These are phyloP conservation scores for Ecliptopera silaceata DNA, from an alignment of 2,888 invertebrate genomes.

Conservation along the genomic window DNA sequence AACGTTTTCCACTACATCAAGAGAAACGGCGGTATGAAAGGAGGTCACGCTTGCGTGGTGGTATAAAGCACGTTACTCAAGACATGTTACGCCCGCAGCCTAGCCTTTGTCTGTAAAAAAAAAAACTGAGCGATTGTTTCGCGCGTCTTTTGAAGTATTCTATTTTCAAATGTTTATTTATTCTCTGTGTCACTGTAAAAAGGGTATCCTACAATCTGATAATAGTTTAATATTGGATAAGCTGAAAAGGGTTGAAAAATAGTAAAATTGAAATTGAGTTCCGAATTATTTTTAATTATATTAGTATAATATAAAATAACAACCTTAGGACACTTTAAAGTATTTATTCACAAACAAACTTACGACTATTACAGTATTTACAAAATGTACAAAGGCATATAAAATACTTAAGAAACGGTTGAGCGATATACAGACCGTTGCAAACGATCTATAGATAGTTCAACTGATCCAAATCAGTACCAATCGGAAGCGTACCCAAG, in stretches of 20 bases:
- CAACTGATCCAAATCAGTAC: no score
- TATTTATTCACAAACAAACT: no score
- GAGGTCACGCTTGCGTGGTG: constrained; percentile 53
- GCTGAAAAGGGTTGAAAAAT: constrained; percentile 30
- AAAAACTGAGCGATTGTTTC: constrained; percentile 71
- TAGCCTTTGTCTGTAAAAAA: constrained; percentile 64
- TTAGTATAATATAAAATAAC: background rate
- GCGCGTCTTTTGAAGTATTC: constrained; percentile 55
- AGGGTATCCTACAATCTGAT: constrained; percentile 27
- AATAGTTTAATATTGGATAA: constrained; percentile 31
- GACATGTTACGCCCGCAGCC: constrained; percentile 63
- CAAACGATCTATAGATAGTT: no score
- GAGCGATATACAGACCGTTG: no score
- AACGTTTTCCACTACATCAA: constrained; percentile 35
- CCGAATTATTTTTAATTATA: constrained; percentile 20
- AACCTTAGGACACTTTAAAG: no score
- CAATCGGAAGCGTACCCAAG: no score
- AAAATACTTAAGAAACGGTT: no score
- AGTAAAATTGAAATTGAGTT: constrained; percentile 25
- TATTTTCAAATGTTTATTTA: constrained; percentile 43
- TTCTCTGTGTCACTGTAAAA: constrained; percentile 33
- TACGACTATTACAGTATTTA: no score
- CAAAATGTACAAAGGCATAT: no score
- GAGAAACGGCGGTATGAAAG: constrained; percentile 34
- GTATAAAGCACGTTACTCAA: constrained; percentile 58